phyloP scores from a whole-genome alignment of 2,797 vertebrate species.

The Gadopsis marmoratus region DNA sequence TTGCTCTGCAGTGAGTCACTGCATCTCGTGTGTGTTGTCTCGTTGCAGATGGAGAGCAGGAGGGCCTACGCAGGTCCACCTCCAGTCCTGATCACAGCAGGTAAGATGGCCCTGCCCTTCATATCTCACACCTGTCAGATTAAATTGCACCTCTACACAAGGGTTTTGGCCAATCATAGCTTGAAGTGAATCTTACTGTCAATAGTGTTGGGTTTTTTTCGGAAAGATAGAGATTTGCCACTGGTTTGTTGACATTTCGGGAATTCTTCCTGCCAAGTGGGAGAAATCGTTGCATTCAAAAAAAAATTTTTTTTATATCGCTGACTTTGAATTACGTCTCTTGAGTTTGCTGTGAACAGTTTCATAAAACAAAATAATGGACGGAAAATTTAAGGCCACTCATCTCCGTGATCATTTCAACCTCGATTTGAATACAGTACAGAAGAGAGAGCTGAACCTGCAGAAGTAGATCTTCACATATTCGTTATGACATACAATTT shows the following conservation, averaged over 20 bases:
- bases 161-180: neutral
- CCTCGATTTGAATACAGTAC: neutral
- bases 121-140: conserved; percentile 3
- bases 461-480: no score
- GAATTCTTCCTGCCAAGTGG: no score
- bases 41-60: conserved; percentile 81
- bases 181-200: neutral
- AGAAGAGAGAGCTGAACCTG: no score
- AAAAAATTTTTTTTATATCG: no score
- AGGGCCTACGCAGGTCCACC: conserved; percentile 80
- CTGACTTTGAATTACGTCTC: no score
- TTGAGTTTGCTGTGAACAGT: neutral
- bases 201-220: neutral
- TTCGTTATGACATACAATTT: no score
- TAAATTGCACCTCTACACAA: neutral
- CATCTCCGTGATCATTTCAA: neutral
- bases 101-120: conserved; percentile 57
- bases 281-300: no score
- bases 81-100: conserved; percentile 86
- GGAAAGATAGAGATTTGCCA: neutral
- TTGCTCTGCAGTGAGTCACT: conserved; percentile 22
- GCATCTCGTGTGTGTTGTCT: conserved; percentile 29
- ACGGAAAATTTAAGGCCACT: neutral
- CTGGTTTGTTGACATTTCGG: neutral
- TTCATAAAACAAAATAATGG: neutral